A percentile compares a stretch with the other conserved stretches of the same genome.
phyloP scores from a whole-genome alignment of 2,888 invertebrate species.

The Aleiodes testaceus region DNA sequence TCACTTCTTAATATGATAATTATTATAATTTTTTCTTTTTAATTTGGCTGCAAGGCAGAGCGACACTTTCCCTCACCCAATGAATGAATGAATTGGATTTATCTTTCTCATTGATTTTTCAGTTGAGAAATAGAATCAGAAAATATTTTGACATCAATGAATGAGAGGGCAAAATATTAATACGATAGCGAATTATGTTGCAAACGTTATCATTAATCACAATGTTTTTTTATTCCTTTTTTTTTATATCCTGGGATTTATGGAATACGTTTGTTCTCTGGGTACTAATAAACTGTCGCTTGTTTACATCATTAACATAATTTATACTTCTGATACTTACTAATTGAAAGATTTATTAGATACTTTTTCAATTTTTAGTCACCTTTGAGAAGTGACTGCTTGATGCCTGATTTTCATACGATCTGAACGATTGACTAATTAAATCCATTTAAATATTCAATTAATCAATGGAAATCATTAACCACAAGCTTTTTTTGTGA shows the following conservation, averaged over 20 bases:
- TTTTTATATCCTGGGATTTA: constrained; percentile 50
- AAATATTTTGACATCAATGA: constrained; percentile 49
- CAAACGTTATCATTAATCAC: constrained; percentile 47
- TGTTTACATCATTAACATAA: not conserved
- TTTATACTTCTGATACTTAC: constrained; percentile 15
- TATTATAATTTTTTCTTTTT: constrained; percentile 29
- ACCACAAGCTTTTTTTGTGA: constrained; percentile 32
- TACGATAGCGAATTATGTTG: constrained; percentile 65
- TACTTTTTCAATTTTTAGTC: constrained; percentile 12
- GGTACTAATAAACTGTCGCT: constrained; percentile 40
- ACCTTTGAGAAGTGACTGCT: constrained; percentile 9
- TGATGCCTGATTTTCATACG: constrained; percentile 17
- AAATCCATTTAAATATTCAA: constrained; percentile 7
- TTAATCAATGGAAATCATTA: constrained; percentile 19
- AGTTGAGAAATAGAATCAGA: constrained; percentile 52
- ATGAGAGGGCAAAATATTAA: constrained; percentile 73
- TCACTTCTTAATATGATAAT: not conserved
- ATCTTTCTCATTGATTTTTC: constrained; percentile 51
- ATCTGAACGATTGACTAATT: constrained; percentile 17
- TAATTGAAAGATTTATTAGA: constrained; percentile 13
- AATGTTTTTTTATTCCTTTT: constrained; percentile 56
- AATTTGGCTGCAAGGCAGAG: constrained; percentile 48
- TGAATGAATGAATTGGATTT: constrained; percentile 52
- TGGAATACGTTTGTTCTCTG: constrained; percentile 29
- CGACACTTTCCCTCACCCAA: constrained; percentile 43